These are phyloP conservation scores for Sphaerodactylus townsendi DNA, from an alignment of 2,113 vertebrate species.

Conservation along the genomic window DNA sequence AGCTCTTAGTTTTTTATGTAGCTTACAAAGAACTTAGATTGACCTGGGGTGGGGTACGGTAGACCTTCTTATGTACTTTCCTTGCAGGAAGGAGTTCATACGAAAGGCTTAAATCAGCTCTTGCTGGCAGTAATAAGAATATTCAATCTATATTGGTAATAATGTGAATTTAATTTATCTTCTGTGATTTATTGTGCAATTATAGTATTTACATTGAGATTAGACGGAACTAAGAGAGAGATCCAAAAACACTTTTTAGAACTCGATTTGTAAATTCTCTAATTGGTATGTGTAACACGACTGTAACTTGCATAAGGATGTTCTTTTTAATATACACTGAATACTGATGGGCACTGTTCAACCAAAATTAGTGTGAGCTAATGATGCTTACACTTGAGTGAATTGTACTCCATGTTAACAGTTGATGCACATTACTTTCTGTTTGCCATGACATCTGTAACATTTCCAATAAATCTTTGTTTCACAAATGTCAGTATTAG, in stretches of 20 bases:
- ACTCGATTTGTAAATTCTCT: conserved; percentile 24
- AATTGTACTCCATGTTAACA: conserved; percentile 39
- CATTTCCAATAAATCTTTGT: conserved; percentile 60
- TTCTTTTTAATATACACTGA: conserved; percentile 47
- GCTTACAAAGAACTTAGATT: not conserved
- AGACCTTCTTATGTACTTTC: too few species aligned
- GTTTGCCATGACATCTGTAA: conserved; percentile 58
- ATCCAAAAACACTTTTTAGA: conserved; percentile 37
- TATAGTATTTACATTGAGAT: too few species aligned
- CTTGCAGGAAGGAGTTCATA: too few species aligned
- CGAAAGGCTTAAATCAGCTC: not conserved
- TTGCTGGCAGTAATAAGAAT: not conserved
- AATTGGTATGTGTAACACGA: conserved; percentile 46
- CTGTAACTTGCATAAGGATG: conserved; percentile 5
- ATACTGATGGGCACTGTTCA: conserved; percentile 21
- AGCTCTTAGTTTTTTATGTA: too few species aligned
- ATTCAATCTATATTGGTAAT: not conserved
- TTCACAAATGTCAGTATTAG: conserved; percentile 55
- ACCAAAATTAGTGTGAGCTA: not conserved
- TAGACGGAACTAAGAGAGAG: conserved; percentile 1
- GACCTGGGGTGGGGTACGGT: not conserved
- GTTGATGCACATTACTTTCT: conserved; percentile 57
- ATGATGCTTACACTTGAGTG: not conserved
- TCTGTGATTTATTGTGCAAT: conserved; percentile 45
- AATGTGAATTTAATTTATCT: conserved; percentile 42